Percentiles rank a stretch among this genome's conserved stretches.
phyloP scores from a whole-genome alignment of 2,888 invertebrate genomes.

The Matsumyia berberina region DNA sequence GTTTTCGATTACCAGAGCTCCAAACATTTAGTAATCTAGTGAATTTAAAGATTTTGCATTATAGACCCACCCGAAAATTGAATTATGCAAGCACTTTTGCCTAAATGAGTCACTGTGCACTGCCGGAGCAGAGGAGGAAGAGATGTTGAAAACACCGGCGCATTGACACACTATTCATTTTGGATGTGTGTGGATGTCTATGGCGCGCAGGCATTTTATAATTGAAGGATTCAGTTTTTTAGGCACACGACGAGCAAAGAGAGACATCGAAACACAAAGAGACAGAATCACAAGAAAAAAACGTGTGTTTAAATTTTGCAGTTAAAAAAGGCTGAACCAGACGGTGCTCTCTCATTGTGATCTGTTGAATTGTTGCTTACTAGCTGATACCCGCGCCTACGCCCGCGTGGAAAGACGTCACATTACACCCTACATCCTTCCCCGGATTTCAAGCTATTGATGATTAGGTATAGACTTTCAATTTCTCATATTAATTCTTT shows the following conservation, averaged over 20 bases:
- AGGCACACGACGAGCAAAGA: constrained; percentile 6
- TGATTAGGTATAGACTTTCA: no score
- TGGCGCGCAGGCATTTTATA: constrained; percentile 52
- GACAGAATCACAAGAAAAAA: constrained; percentile 38
- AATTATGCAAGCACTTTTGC: no score
- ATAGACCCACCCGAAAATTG: no score
- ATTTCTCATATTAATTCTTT: no score
- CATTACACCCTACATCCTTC: no score
- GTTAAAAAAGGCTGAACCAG: constrained; percentile 17
- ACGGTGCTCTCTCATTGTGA: constrained; percentile 37
- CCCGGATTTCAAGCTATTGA: no score
- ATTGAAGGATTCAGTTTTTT: constrained; percentile 65
- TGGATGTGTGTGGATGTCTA: constrained; percentile 2
- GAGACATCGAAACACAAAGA: not conserved
- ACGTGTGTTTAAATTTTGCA: constrained; percentile 38
- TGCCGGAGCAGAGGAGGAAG: no score
- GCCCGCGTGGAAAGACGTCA: no score
- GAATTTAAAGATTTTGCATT: no score
- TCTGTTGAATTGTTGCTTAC: constrained; percentile 68
- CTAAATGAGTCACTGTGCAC: not conserved
- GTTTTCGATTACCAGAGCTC: not conserved
- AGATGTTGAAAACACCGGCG: no score
- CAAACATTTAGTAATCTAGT: not conserved
- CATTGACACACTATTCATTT: no score
- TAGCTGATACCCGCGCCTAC: no score